Evolutionary conservation across 2,113 vertebrate species (phyloP), one percentile per base, ranked within the genome.

Genomic region (Delphinus delphis): DNA sequence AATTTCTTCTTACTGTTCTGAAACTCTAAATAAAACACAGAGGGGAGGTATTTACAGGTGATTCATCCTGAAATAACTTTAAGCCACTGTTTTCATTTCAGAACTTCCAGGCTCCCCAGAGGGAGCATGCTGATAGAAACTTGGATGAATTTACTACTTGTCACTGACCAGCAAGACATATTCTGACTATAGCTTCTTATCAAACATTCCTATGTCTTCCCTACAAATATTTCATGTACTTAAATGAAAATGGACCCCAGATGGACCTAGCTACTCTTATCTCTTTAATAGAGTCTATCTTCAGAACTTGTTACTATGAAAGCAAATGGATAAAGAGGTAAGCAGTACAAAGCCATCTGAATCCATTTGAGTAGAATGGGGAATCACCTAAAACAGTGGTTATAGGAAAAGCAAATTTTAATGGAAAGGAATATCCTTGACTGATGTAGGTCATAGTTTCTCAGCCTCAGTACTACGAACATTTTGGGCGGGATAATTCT

Each of bases 21-120:
- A 95, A 93, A 76, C 50, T 65, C 23, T 36, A 44, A 55, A 80
- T 41, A 38, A 60, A 88, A 20, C 36, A 93, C 5, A 82, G 21
- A 84, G 11, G 14, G 20, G 8, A 38, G 8, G 25, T n/a, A 62
- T 63, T 93, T 73, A 65, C 47, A 77, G 28, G 21, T 93, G 63
- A 71, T 93, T 85, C 28, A 81, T 38, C 7, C 33, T 60, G n/a
- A 81, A 85, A 76, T 65, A 65, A 76, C n/a, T 82, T 33, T 77
- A 58, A 85, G 33, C 88, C 38, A 36, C 7, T 62, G 8, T 82
- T 73, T 85, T n/a, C n/a, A 65, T 77, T 2, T 2, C 20, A 5
- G 47, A 14, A 28, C 20, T 67, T n/a, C 15, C 13, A 58, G 25
- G 33, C 10, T 88, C 36, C 67, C 20, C 9, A 88, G 41, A 60